phyloP scores from a whole-genome alignment of 2,113 vertebrate species.

The Tragulus kanchil region DNA sequence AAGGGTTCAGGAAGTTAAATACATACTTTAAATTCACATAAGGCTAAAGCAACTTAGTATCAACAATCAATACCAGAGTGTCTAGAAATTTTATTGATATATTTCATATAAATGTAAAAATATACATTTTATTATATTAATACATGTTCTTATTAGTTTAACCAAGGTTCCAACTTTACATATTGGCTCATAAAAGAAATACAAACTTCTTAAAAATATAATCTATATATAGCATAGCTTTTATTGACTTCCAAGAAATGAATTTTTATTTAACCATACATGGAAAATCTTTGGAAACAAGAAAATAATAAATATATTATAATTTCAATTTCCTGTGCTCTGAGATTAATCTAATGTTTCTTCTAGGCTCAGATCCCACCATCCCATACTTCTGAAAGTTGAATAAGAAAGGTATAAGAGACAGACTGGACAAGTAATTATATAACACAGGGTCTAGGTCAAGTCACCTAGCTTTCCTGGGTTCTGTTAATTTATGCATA shows the following conservation, averaged over 20 bases:
- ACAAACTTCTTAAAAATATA: slow-evolving; percentile 66
- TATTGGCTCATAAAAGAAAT: slow-evolving; percentile 54
- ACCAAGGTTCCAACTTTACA: slow-evolving; percentile 58
- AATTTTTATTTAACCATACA: slow-evolving; percentile 49
- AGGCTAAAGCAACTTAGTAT: slow-evolving; percentile 34
- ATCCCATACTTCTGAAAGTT: not conserved
- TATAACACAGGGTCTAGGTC: not conserved
- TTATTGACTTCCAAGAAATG: slow-evolving; percentile 28
- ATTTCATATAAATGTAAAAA: slow-evolving; percentile 65
- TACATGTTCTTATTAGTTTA: slow-evolving; percentile 52
- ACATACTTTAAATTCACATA: slow-evolving; percentile 35
- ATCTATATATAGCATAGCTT: slow-evolving; percentile 8
- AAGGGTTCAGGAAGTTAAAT: slow-evolving; percentile 6
- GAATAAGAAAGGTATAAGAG: not conserved
- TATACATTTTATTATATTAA: slow-evolving; percentile 58
- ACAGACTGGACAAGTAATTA: not conserved
- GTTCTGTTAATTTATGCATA: not conserved
- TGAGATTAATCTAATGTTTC: slow-evolving; percentile 1
- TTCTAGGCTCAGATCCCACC: not conserved
- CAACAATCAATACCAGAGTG: not conserved
- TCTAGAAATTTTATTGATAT: slow-evolving; percentile 70
- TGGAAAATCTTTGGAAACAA: slow-evolving; percentile 49
- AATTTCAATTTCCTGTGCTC: not conserved
- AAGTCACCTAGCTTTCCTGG: not conserved
- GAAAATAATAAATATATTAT: slow-evolving; percentile 30